Conservation (phyloP, 2,113 vertebrate genomes). For the Hippocampus guttulatus region DNA sequence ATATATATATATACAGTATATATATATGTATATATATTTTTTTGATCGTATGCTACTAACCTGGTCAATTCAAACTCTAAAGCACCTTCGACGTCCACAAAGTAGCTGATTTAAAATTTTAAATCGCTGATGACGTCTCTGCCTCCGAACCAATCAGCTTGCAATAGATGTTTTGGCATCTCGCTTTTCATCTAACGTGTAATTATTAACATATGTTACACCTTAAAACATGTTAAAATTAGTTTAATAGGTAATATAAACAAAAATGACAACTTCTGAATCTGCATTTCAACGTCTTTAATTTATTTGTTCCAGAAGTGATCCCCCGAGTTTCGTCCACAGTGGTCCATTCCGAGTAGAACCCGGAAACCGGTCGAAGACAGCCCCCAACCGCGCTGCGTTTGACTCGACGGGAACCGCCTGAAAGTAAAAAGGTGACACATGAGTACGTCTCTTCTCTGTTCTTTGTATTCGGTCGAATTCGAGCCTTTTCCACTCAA, state of each 20-base stretch:
- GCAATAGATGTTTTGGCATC: background rate
- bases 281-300: background rate
- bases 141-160: slow-evolving; percentile 64
- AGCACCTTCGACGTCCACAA: background rate
- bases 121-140: slow-evolving; percentile 53
- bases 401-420: slow-evolving; percentile 20
- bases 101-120: slow-evolving; percentile 63
- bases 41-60: slow-evolving; percentile 25
- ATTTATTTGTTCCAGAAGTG: background rate
- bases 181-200: too few species aligned
- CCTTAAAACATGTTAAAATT: too few species aligned
- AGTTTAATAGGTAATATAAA: background rate
- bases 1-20: background rate
- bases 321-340: background rate
- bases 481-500: background rate
- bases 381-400: slow-evolving; percentile 23
- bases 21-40: background rate
- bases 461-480: background rate
- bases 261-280: background rate
- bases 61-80: slow-evolving; percentile 8
- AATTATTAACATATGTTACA: too few species aligned
- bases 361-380: slow-evolving; percentile 46
- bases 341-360: slow-evolving; percentile 47
- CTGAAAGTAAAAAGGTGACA: background rate
- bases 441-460: background rate